phyloP scores from a whole-genome alignment of 1,140 invertebrate genomes.

The Lordiphosa stackelbergi region DNA sequence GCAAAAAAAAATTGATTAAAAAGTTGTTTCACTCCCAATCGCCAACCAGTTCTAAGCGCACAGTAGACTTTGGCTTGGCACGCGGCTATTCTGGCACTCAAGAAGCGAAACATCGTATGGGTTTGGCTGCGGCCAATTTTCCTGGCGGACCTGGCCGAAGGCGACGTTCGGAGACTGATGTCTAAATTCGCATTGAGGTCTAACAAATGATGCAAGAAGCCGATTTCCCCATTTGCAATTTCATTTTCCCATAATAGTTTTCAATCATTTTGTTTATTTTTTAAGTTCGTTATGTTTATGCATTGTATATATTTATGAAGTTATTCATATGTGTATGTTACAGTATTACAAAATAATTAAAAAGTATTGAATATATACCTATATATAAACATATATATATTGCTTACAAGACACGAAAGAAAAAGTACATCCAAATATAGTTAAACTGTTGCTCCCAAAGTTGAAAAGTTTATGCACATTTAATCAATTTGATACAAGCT shows the following conservation, averaged over 20 bases:
- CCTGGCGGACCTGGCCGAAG: conserved; percentile 91
- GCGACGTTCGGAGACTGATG: conserved; percentile 82
- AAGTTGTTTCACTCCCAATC: neutral
- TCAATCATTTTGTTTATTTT: conserved; percentile 8
- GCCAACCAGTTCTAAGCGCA: conserved; percentile 84
- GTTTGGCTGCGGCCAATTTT: conserved; percentile 89
- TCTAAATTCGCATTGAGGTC: conserved; percentile 42
- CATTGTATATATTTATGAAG: conserved; percentile 45
- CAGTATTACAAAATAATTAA: conserved; percentile 24
- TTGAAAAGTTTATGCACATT: conserved; percentile 34
- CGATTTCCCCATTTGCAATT: conserved; percentile 20
- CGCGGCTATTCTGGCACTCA: conserved; percentile 92
- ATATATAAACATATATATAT: conserved; percentile 15
- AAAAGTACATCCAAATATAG: conserved; percentile 31
- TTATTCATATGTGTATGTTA: conserved; percentile 16
- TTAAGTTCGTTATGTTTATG: conserved; percentile 30
- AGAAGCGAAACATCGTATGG: conserved; percentile 93
- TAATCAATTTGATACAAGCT: conserved; percentile 18
- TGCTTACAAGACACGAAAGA: conserved; percentile 17
- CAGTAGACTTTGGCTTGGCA: conserved; percentile 87
- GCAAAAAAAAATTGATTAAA: neutral
- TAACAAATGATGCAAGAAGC: conserved; percentile 16
- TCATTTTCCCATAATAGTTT: conserved; percentile 22
- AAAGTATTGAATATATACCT: conserved; percentile 22
- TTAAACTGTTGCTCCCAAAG: conserved; percentile 73